These are phyloP conservation scores for Pollachius pollachius DNA, from an alignment of 2,113 vertebrate genomes.

Conservation along the genomic window DNA sequence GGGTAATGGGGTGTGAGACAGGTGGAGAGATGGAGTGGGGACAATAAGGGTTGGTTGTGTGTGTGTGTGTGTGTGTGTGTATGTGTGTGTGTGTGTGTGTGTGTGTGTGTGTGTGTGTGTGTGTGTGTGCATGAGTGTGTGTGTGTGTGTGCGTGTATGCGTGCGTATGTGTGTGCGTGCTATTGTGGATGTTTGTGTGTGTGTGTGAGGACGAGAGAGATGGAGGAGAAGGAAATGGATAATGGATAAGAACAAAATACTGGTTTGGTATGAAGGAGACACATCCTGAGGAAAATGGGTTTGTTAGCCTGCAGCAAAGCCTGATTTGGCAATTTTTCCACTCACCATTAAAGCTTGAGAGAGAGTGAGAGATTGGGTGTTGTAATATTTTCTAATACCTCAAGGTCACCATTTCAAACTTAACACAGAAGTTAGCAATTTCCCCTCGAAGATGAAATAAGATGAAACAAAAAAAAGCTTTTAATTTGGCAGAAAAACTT, in stretches of 20 bases:
- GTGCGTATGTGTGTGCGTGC: background rate
- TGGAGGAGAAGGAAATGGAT: background rate
- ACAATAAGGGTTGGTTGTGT: background rate
- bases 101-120: too few relatives aligned
- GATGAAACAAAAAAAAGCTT: too few relatives aligned
- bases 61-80: background rate
- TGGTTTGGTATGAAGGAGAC: background rate
- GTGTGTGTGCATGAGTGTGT: background rate
- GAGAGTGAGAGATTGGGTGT: background rate
- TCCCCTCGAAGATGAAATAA: too few relatives aligned
- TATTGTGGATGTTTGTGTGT: background rate
- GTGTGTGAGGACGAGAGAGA: constrained; percentile 1
- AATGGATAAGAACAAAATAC: background rate
- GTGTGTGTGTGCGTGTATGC: background rate
- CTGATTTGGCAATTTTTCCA: background rate
- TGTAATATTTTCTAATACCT: background rate
- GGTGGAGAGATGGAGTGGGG: constrained; percentile 24
- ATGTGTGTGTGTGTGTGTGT: too few relatives aligned
- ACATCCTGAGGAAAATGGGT: background rate
- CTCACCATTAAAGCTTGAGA: background rate
- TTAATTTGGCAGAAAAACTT: too few relatives aligned
- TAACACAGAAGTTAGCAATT: too few relatives aligned
- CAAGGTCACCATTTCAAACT: background rate
- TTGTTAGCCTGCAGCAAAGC: background rate
- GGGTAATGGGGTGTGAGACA: constrained; percentile 71